Conservation (phyloP, 1,140 invertebrate genomes). For the Orussus abietinus region DNA sequence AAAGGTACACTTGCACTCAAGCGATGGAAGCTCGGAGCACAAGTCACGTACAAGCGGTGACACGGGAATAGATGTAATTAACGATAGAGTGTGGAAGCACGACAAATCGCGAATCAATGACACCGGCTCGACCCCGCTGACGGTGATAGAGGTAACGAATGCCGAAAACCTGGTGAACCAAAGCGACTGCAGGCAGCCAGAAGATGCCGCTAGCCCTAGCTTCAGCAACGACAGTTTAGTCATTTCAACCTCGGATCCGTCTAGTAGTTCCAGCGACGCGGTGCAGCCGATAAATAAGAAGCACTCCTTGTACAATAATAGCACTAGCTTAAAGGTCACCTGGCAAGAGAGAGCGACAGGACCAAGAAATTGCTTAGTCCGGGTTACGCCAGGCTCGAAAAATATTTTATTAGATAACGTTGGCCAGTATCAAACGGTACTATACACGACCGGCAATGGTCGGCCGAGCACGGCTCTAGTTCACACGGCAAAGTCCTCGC, state of each 20-base stretch:
- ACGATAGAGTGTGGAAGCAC: constrained; percentile 44
- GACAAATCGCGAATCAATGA: constrained; percentile 9
- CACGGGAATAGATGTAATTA: constrained; percentile 41
- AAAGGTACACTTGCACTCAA: constrained; percentile 3
- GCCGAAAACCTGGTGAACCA: constrained; percentile 25
- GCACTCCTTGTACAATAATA: constrained; percentile 11
- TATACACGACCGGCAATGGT: constrained; percentile 55
- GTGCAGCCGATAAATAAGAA: constrained; percentile 22
- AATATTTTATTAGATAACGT: constrained; percentile 76
- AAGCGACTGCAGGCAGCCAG: constrained; percentile 26
- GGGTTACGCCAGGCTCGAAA: constrained; percentile 68
- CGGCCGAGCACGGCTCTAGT: constrained; percentile 43
- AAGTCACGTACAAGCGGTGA: constrained; percentile 18
- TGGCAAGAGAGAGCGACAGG: constrained; percentile 51
- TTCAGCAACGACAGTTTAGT: constrained; percentile 46
- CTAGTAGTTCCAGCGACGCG: constrained; percentile 44
- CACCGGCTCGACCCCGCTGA: constrained; percentile 24
- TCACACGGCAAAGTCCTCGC: constrained; percentile 31
- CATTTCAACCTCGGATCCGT: constrained; percentile 46
- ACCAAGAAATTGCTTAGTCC: constrained; percentile 67
- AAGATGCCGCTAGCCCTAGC: constrained; percentile 41
- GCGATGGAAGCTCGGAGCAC: constrained; percentile 12
- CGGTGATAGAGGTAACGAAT: constrained; percentile 42
- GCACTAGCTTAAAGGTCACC: constrained; percentile 18
- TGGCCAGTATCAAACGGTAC: constrained; percentile 62